phyloP scores from a whole-genome alignment of 1,140 invertebrate species.

The Drosophila micromelanica region DNA sequence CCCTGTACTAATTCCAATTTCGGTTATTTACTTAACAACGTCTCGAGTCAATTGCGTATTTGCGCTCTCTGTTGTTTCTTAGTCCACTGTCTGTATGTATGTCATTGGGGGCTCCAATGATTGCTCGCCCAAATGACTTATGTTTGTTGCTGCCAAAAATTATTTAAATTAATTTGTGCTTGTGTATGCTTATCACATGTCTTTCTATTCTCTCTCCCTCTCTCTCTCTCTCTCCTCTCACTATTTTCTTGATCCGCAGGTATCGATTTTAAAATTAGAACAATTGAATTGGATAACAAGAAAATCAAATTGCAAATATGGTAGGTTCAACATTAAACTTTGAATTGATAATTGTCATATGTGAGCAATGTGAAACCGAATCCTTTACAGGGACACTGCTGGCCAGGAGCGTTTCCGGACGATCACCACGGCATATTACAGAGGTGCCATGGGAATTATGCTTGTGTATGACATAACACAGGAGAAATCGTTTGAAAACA shows the following conservation, averaged over 20 bases:
- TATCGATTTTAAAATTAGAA: conserved; percentile 99
- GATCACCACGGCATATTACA: conserved; percentile 99
- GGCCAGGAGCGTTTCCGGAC: conserved; percentile 98
- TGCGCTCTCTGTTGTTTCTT: conserved; percentile 18
- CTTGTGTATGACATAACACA: conserved; percentile 99
- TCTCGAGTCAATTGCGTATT: conserved; percentile 71
- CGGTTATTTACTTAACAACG: conserved; percentile 67
- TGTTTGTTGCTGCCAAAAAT: conserved; percentile 50
- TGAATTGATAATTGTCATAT: background rate
- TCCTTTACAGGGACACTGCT: conserved; percentile 93
- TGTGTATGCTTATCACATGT: conserved; percentile 42
- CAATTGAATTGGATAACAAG: conserved; percentile 98
- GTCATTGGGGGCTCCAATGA: conserved; percentile 32
- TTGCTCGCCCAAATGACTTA: conserved; percentile 17
- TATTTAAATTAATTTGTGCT: conserved; percentile 51
- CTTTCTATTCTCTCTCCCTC: conserved; percentile 11
- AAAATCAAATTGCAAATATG: conserved; percentile 99
- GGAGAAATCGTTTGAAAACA: conserved; percentile 99
- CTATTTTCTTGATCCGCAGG: conserved; percentile 87
- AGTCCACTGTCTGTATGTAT: background rate
- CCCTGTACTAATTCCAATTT: conserved; percentile 62
- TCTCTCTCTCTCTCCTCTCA: conserved; percentile 12
- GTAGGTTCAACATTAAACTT: conserved; percentile 85
- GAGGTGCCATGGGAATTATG: conserved; percentile 99
- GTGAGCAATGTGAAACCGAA: background rate